Evolutionary conservation across 1,140 invertebrate genomes (phyloP).

Genomic region (Triops longicaudatus): DNA sequence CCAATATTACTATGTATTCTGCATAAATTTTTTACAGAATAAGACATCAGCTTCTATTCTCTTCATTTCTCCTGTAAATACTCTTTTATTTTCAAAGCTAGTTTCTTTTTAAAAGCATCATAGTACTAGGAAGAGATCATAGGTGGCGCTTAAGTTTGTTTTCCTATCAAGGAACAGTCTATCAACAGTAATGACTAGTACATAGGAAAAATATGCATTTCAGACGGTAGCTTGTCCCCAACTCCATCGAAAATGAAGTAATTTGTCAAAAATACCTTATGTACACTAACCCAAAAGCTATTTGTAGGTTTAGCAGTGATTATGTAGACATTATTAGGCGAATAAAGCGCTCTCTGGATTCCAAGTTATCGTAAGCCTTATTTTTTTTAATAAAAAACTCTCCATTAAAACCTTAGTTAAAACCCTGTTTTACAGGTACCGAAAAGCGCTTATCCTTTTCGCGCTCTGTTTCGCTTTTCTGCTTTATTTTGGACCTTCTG

Average conservation of each 20-base stretch:
- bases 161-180: no score
- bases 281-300: neutral
- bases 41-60: no score
- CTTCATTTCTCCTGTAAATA: no score
- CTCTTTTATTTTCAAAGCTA: no score
- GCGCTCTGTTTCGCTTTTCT: constrained; percentile 51
- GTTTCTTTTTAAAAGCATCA: no score
- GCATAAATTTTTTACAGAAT: no score
- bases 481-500: constrained; percentile 53
- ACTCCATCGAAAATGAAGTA: neutral
- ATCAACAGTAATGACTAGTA: no score
- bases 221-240: neutral
- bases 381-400: constrained; percentile 28
- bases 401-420: constrained; percentile 41
- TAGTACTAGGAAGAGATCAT: no score
- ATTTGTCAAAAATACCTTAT: neutral
- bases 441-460: constrained; percentile 53
- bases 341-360: neutral
- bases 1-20: no score
- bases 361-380: neutral
- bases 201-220: neutral
- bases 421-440: constrained; percentile 39
- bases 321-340: neutral
- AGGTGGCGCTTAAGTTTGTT: no score
- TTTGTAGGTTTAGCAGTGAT: neutral